These are phyloP conservation scores for Drosophila incognita DNA, from an alignment of 2,888 invertebrate genomes.

Conservation along the genomic window DNA sequence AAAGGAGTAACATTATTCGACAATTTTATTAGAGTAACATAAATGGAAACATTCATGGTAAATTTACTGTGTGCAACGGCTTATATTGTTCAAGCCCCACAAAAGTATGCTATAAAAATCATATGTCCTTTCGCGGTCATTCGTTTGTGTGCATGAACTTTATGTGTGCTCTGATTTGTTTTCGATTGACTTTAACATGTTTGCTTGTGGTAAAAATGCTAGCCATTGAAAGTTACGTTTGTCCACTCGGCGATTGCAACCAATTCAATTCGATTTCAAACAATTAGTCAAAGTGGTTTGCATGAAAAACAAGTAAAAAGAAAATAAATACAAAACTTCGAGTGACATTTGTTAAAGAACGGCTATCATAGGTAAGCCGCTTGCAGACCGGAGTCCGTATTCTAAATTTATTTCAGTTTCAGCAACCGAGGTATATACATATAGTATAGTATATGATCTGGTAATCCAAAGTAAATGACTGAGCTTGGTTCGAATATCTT, in stretches of 20 bases:
- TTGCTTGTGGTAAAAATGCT: slow-evolving; percentile 46
- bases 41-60: neutral
- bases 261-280: slow-evolving; percentile 10
- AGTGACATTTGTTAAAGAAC: slow-evolving; percentile 10
- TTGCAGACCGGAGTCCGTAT: neutral
- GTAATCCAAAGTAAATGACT: neutral
- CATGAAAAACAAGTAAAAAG: neutral
- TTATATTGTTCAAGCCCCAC: slow-evolving; percentile 25
- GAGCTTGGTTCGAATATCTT: neutral
- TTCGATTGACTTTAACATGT: slow-evolving; percentile 13
- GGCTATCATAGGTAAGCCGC: neutral
- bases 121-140: slow-evolving; percentile 35
- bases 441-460: neutral
- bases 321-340: slow-evolving; percentile 8
- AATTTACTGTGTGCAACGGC: neutral
- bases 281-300: slow-evolving; percentile 46
- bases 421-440: neutral
- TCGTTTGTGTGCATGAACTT: slow-evolving; percentile 3
- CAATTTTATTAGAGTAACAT: neutral
- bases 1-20: neutral
- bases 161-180: slow-evolving; percentile 1
- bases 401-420: neutral
- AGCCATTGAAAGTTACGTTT: slow-evolving; percentile 29
- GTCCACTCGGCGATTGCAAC: slow-evolving; percentile 18
- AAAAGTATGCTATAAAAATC: slow-evolving; percentile 47